These are phyloP conservation scores for Coilia nasus DNA, from an alignment of 2,797 vertebrate genomes.

Conservation along the genomic window DNA sequence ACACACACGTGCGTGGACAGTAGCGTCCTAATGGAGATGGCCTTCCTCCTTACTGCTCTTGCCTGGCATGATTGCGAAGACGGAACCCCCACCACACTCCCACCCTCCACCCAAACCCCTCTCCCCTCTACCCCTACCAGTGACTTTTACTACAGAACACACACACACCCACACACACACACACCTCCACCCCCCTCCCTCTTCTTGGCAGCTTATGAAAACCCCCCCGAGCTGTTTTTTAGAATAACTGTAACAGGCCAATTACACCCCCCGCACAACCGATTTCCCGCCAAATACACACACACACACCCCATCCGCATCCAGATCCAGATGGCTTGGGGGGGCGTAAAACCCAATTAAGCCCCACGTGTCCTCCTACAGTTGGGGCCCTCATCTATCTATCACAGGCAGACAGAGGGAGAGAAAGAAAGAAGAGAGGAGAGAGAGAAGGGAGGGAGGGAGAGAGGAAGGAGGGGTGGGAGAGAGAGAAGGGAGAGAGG, in stretches of 20 bases:
- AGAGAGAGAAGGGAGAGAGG: not conserved
- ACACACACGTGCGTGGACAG: no score
- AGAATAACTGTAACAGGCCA: constrained; percentile 32
- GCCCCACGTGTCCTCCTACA: constrained; percentile 27
- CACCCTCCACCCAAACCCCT: not conserved
- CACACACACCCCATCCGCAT: not conserved
- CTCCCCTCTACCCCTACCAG: no score
- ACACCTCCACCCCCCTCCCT: not conserved
- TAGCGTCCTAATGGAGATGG: no score
- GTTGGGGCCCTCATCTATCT: constrained; percentile 18
- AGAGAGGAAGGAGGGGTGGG: not conserved
- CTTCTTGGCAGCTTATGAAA: constrained; percentile 1
- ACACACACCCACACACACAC: no score
- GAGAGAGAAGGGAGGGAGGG: not conserved
- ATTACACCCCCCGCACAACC: constrained; percentile 29
- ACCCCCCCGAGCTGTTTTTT: constrained; percentile 34
- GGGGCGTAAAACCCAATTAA: constrained; percentile 56
- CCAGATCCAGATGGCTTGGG: constrained; percentile 32
- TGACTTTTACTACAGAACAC: no score
- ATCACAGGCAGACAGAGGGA: not conserved
- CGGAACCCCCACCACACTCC: no score
- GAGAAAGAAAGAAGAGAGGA: constrained; percentile 2
- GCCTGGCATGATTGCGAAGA: constrained; percentile 8
- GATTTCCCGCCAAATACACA: not conserved
- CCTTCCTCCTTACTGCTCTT: no score